phyloP scores from a whole-genome alignment of 1,140 invertebrate species.

The Chrysoperla carnea region DNA sequence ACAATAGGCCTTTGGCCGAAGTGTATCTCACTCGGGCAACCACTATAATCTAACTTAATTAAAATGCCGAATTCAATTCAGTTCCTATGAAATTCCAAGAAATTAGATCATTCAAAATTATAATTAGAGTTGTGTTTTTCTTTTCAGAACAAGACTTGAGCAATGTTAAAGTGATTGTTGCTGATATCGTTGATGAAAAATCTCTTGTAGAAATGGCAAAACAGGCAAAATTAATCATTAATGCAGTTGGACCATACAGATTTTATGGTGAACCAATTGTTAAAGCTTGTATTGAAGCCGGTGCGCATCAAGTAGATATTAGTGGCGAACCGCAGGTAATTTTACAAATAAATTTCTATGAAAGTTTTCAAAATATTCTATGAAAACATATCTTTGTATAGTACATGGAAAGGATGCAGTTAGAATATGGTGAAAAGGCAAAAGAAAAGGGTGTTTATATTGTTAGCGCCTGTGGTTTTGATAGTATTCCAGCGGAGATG shows the following conservation, averaged over 20 bases:
- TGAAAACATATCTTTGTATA: constrained; percentile 21
- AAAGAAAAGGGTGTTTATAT: constrained; percentile 61
- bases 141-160: constrained; percentile 34
- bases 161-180: constrained; percentile 48
- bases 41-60: no score
- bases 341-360: constrained; percentile 3
- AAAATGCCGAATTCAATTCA: no score
- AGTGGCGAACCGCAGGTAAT: constrained; percentile 66
- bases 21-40: no score
- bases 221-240: constrained; percentile 56
- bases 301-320: constrained; percentile 79
- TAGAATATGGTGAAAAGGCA: constrained; percentile 62
- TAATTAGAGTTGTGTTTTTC: no score
- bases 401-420: constrained; percentile 74
- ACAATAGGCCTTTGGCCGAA: no score
- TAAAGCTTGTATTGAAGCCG: constrained; percentile 64
- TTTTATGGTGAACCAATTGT: constrained; percentile 87
- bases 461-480: constrained; percentile 80
- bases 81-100: no score
- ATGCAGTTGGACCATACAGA: constrained; percentile 78
- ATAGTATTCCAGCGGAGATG: constrained; percentile 74
- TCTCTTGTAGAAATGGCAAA: constrained; percentile 60
- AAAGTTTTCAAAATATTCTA: background rate
- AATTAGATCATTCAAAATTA: no score
- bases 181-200: constrained; percentile 53